Percentiles rank a stretch among this genome's conserved stretches.
These are phyloP conservation scores for Bruchidius siliquastri DNA, from an alignment of 2,888 invertebrate genomes.

Conservation along the genomic window DNA sequence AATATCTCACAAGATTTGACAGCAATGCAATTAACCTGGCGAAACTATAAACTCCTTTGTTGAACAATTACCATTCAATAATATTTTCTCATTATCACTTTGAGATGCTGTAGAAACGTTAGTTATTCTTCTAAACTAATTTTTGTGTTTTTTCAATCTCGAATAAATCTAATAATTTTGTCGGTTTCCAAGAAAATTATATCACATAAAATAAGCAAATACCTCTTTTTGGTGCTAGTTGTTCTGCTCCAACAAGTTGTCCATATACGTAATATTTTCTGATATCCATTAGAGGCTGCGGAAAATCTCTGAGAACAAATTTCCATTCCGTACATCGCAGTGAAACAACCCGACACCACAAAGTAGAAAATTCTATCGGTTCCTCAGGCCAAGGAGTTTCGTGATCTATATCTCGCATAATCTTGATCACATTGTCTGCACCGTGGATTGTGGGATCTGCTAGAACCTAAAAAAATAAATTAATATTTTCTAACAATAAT, in stretches of 20 bases:
- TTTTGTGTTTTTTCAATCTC: no score
- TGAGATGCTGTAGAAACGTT: no score
- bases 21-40: no score
- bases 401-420: constrained; percentile 77
- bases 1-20: no score
- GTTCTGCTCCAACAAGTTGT: constrained; percentile 84
- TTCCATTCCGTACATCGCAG: constrained; percentile 82
- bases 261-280: constrained; percentile 85
- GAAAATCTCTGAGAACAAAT: constrained; percentile 88
- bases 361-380: constrained; percentile 78
- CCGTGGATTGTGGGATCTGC: constrained; percentile 88
- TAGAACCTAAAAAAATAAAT: constrained; percentile 50
- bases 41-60: no score
- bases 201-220: constrained; percentile 40
- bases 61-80: no score
- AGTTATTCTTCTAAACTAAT: no score
- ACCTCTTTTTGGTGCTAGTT: constrained; percentile 59
- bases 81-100: no score
- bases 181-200: neutral
- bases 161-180: no score
- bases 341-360: constrained; percentile 89
- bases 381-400: constrained; percentile 93
- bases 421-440: constrained; percentile 64
- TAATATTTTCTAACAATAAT: no score
- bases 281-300: constrained; percentile 85